Conservation (phyloP, 2,888 invertebrate genomes). For the Dusona sp. region DNA sequence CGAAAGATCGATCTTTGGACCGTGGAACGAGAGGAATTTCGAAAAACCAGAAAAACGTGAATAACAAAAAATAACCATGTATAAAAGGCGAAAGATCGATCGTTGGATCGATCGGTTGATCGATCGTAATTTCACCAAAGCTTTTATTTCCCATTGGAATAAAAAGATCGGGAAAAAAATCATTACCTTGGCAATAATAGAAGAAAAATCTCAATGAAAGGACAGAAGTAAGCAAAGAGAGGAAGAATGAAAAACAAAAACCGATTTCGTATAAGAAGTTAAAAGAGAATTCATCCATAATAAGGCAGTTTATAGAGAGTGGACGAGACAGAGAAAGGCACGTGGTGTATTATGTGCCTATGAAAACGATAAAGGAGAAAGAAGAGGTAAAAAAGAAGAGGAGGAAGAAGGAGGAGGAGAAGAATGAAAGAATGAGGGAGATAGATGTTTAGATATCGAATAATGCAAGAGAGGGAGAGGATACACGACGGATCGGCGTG, state of each 20-base stretch:
- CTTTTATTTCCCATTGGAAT: background rate
- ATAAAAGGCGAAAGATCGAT: background rate
- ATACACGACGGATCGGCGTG: slow-evolving; percentile 80
- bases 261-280: slow-evolving; percentile 79
- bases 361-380: slow-evolving; percentile 29
- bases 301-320: slow-evolving; percentile 71
- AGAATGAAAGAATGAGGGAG: slow-evolving; percentile 54
- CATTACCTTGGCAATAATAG: background rate
- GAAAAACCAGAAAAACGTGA: slow-evolving; percentile 6
- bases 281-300: slow-evolving; percentile 84
- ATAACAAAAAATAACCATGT: background rate
- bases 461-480: slow-evolving; percentile 28
- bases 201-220: background rate
- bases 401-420: slow-evolving; percentile 1
- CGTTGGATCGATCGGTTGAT: background rate
- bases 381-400: background rate
- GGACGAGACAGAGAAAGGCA: slow-evolving; percentile 52
- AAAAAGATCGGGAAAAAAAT: background rate
- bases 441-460: slow-evolving; percentile 53
- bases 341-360: slow-evolving; percentile 51
- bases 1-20: too few species aligned
- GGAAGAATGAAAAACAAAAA: slow-evolving; percentile 53
- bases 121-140: background rate
- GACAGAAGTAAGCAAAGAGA: background rate
- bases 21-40: slow-evolving; percentile 27